Base-by-base conservation (phyloP, 2,797 vertebrate species). In the Cynodonichthys magdalenae region DNA sequence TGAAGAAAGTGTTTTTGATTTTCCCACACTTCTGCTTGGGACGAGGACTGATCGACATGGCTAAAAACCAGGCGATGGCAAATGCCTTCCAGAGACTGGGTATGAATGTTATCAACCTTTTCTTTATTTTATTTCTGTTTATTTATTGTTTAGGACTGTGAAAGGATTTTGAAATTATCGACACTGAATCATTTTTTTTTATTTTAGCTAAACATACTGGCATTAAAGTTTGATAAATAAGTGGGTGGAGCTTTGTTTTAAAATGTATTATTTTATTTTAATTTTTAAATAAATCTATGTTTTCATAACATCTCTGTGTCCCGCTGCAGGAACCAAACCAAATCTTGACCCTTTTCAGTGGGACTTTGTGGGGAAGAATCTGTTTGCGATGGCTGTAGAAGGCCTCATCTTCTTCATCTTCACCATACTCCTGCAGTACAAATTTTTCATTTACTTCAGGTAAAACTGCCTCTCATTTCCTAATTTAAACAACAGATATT, bases 21-120 rank as follows among this genome's bases (percentile, higher is more conserved):
- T 98, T 98, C 81, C 96, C 96, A 15, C 96, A 97, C 84, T 98
- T 98, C 93, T 98, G 97, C 83, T 81, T 98, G 85, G 96, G 95
- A 62, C 92, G 95, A 61, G 96, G 96, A 18, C 95, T 97, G 73
- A 97, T 97, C 0, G 95, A 98, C 87, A 96, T 97, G 95, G 96
- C 96, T 53, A 95, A 94, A 81, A 97, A 96, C 90, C 95, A 98
- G 87, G 96, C 95, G 0, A 92, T 96, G 93, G 90, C 92, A 0
- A 95, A 98, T 0, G 94, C 94, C 34, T 95, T 97, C 0, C 90
- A 95, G 87, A 93, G 94, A 65, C 92, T 98, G 0, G 96, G 96
- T 98, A 90, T 4, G 1, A 36, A 18, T 10, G 36, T 11, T 11
- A 58, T 34, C 31, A 34, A 10, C 27, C 14, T 53, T 8, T 12